Evolutionary conservation across 2,888 invertebrate species (phyloP).

Genomic region (Drosophila multiciliata): DNA sequence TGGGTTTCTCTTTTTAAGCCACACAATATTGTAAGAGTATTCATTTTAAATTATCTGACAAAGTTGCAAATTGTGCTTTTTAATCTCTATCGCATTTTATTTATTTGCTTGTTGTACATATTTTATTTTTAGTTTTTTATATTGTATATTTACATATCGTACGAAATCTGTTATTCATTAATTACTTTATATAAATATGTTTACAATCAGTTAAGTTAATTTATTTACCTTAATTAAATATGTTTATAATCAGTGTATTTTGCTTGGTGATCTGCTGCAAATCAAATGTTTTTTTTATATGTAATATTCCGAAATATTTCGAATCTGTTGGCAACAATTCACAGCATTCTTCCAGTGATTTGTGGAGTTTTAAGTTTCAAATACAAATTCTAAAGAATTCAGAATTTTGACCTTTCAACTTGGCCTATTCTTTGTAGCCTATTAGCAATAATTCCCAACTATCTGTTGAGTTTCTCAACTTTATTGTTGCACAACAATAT

Average conservation of each 20-base stretch:
- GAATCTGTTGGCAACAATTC: neutral
- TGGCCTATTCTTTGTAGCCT: neutral
- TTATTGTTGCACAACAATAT: constrained; percentile 1
- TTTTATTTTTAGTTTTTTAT: neutral
- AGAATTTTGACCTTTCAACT: neutral
- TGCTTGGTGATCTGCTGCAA: neutral
- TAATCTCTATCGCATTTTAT: neutral
- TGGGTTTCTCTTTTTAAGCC: neutral
- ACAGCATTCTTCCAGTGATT: neutral
- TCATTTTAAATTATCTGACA: neutral
- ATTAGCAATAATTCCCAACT: neutral
- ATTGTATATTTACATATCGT: neutral
- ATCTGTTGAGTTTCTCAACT: neutral
- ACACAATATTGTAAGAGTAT: neutral
- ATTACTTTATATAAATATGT: neutral
- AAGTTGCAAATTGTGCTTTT: neutral
- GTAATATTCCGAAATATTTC: neutral
- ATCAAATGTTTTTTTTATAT: neutral
- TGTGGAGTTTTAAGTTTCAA: neutral
- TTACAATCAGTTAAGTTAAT: too few species aligned
- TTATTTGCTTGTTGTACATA: neutral
- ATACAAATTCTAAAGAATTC: neutral
- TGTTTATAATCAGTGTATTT: neutral
- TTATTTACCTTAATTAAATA: neutral
- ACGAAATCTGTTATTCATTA: too few species aligned